Base-by-base conservation (phyloP, 2,797 vertebrate genomes). In the Epinephelus malabaricus region DNA sequence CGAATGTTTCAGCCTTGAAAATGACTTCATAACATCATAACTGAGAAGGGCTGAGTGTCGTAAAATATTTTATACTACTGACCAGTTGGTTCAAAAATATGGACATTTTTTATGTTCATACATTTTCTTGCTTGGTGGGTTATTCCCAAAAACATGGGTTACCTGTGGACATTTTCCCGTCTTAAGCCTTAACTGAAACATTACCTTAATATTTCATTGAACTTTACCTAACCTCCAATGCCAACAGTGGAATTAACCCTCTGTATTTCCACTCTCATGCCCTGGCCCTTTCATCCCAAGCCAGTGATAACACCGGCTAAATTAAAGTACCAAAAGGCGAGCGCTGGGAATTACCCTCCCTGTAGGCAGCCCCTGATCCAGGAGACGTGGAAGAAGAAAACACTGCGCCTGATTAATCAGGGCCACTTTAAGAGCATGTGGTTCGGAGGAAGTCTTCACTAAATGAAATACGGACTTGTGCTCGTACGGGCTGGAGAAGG, bases 381-480 rank as follows among this genome's bases (percentile, higher is more conserved):
- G 95, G 69, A 83, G 83, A 86, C 45, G 56, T 53, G 51, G 66
- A 93, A 83, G 83, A 95, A 95, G 94, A 96, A 95, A 94, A 92
- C 91, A 78, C 95, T 87, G 90, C 68, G 74, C 69, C 91, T 95
- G 95, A 97, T 97, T 97, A 95, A 97, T 97, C 93, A 92, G 87
- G 55, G 86, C 84, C 94, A 90, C 94, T 89, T 84, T 94, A 94
- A 94, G 92, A 95, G 96, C 90, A 92, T 91, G 91, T 96, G 95
- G 96, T 97, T 95, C 95, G 93, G 93, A 96, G 97, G 97, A 97
- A 97, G 96, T 97, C 97, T 97, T 97, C 92, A 96, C 93, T 97
- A 94, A 96, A 94, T 97, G 95, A 97, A 97, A 95, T 97, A 97
- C 87, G 93, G 93, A 79, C 91, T 81, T 71, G 85, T 90, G 92